phyloP scores from a whole-genome alignment of 2,113 vertebrate species.

The Sturnira hondurensis region DNA sequence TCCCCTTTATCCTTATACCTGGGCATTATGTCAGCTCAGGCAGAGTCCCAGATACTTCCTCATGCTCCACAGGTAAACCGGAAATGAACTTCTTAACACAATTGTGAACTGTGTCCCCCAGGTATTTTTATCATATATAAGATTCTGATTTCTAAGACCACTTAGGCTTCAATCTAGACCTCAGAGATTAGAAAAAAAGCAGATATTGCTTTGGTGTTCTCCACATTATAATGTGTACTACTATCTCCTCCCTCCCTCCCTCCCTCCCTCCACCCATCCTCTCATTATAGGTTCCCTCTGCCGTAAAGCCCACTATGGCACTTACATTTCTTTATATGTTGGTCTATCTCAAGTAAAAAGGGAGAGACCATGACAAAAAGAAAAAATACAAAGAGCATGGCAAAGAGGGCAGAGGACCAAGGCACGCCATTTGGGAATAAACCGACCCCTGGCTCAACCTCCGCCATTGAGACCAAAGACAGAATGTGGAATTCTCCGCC shows the following conservation, averaged over 20 bases:
- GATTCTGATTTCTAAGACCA: background rate
- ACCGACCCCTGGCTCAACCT: background rate
- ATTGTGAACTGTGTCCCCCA: background rate
- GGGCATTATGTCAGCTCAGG: background rate
- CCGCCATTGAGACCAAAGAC: background rate
- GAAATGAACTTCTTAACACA: background rate
- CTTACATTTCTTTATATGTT: slow-evolving; percentile 63
- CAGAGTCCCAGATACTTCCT: background rate
- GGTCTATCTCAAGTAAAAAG: slow-evolving; percentile 37
- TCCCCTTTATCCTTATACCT: background rate
- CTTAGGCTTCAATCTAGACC: background rate
- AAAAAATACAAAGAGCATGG: slow-evolving; percentile 46
- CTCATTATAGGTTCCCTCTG: background rate
- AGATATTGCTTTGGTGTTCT: background rate
- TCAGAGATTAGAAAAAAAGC: background rate
- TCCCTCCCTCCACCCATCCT: background rate
- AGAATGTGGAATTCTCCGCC: background rate
- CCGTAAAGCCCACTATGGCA: background rate
- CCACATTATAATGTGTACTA: background rate
- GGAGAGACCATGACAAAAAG: slow-evolving; percentile 41
- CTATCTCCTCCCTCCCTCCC: background rate
- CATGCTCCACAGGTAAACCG: background rate
- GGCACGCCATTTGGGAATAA: background rate
- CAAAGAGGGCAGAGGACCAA: slow-evolving; percentile 38
- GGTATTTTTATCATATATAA: background rate